These are phyloP conservation scores for Apteryx mantelli DNA, from an alignment of 2,113 vertebrate genomes.

Conservation along the genomic window DNA sequence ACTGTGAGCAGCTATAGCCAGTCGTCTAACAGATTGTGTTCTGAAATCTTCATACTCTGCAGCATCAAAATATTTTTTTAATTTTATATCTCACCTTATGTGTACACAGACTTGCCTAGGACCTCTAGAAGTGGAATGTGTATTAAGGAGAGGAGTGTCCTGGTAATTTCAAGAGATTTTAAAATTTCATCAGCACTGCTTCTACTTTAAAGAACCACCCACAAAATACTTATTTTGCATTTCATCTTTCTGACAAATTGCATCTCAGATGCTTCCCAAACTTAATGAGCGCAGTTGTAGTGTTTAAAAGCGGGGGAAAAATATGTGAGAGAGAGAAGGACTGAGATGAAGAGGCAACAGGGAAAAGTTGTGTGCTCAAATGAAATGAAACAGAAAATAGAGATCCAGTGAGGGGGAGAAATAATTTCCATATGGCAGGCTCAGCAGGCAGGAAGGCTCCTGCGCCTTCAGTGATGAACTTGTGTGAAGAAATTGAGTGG, in stretches of 20 bases:
- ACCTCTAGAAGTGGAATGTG: neutral
- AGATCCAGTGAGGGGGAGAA: slow-evolving; percentile 12
- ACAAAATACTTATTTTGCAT: neutral
- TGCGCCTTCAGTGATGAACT: slow-evolving; percentile 34
- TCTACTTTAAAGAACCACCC: neutral
- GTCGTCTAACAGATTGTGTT: neutral
- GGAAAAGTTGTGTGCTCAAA: neutral
- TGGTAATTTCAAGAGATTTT: neutral
- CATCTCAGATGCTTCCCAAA: neutral
- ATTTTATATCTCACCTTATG: neutral
- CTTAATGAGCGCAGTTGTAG: neutral
- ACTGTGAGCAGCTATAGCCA: neutral
- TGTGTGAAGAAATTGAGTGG: slow-evolving; percentile 65
- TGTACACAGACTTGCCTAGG: neutral
- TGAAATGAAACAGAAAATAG: slow-evolving; percentile 11
- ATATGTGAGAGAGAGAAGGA: neutral
- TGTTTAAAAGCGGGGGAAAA: neutral
- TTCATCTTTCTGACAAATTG: neutral
- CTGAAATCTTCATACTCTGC: neutral
- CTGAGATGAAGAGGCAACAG: neutral
- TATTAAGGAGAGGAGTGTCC: neutral
- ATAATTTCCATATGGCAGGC: slow-evolving; percentile 60
- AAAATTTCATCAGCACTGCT: neutral
- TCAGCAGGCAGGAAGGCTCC: slow-evolving; percentile 46
- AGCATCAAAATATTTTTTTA: neutral